A percentile compares a stretch with the other conserved stretches of the same genome.
These are phyloP conservation scores for Lasioglossum lativentre DNA, from an alignment of 2,888 invertebrate species.

Conservation along the genomic window DNA sequence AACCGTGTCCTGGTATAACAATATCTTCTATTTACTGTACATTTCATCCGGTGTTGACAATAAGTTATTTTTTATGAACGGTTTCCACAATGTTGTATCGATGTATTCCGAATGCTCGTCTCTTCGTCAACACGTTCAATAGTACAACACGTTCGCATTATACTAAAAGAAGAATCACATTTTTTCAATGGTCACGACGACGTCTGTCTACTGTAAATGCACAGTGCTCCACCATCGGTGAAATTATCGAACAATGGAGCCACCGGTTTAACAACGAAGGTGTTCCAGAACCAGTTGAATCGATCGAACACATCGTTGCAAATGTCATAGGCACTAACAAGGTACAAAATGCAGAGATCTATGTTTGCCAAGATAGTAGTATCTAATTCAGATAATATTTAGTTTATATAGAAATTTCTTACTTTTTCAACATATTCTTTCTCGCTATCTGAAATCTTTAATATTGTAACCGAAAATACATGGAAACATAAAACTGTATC, in stretches of 20 bases:
- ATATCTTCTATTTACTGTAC: neutral
- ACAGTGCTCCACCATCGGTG: slow-evolving; percentile 67
- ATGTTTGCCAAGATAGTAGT: neutral
- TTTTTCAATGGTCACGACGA: slow-evolving; percentile 18
- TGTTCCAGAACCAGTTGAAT: slow-evolving; percentile 86
- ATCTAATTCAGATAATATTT: neutral
- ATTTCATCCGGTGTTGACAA: neutral
- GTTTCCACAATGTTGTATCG: slow-evolving; percentile 55
- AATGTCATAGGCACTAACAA: slow-evolving; percentile 86
- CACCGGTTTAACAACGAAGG: slow-evolving; percentile 84
- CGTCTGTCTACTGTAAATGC: slow-evolving; percentile 33
- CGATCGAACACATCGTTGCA: slow-evolving; percentile 87
- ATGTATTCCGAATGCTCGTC: slow-evolving; percentile 39
- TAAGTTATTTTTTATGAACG: slow-evolving; percentile 29
- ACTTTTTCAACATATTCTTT: neutral
- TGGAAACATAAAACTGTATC: neutral
- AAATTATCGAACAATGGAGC: slow-evolving; percentile 84
- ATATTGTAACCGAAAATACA: neutral
- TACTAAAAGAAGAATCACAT: slow-evolving; percentile 21
- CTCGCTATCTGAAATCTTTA: neutral
- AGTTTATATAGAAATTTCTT: neutral
- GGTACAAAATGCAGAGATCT: slow-evolving; percentile 79
- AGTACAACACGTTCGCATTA: slow-evolving; percentile 16
- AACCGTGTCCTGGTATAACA: neutral
- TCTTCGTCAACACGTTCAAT: slow-evolving; percentile 18